A percentile compares a stretch with the other conserved stretches of the same genome.
phyloP scores from a whole-genome alignment of 2,797 vertebrate species.

The Lacerta bilineata region DNA sequence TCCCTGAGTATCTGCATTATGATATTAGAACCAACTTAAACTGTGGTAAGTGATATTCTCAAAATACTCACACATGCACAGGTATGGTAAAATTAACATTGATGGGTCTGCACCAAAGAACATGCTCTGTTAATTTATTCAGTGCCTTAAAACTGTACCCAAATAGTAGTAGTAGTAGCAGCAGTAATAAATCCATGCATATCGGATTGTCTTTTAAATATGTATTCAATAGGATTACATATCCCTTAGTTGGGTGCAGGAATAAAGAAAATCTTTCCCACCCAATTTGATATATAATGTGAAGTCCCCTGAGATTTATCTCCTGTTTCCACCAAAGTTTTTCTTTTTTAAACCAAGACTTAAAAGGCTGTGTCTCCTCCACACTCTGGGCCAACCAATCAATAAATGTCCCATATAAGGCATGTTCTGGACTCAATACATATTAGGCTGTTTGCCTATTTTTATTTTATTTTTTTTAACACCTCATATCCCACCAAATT shows the following conservation, averaged over 20 bases:
- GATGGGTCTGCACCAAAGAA: not conserved
- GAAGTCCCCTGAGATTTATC: not conserved
- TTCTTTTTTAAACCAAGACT: not conserved
- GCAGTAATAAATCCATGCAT: not conserved
- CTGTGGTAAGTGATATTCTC: not conserved
- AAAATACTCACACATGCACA: not conserved
- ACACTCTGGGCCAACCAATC: not conserved
- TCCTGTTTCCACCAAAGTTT: not conserved
- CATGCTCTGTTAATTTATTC: not conserved
- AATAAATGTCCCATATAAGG: too few species aligned
- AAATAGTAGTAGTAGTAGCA: not conserved
- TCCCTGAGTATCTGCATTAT: slow-evolving; percentile 15
- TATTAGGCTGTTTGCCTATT: too few species aligned
- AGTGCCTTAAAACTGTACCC: not conserved
- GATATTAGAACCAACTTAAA: not conserved
- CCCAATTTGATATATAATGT: too few species aligned
- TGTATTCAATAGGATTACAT: not conserved
- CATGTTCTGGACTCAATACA: too few species aligned
- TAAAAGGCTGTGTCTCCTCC: not conserved
- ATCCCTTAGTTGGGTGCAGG: too few species aligned
- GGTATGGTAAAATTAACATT: not conserved
- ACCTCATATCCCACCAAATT: too few species aligned
- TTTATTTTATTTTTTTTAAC: too few species aligned
- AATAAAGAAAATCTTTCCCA: not conserved
- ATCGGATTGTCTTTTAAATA: not conserved